Percentiles rank a stretch among this genome's conserved stretches.
Conservation (phyloP, 1,140 invertebrate species). For the Conus betulinus region DNA sequence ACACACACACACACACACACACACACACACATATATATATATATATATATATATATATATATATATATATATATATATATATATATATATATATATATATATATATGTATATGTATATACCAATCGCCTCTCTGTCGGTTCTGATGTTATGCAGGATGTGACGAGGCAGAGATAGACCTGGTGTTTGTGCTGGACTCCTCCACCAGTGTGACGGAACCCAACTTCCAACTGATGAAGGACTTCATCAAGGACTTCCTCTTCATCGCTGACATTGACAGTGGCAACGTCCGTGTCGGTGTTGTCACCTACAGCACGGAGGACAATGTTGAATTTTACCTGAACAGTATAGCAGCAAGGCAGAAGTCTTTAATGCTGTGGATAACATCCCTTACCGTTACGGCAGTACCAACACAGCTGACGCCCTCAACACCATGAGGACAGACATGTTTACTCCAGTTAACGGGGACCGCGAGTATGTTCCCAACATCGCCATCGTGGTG, state of each 20-base stretch:
- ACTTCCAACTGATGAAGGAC: slow-evolving; percentile 53
- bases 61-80: too few species aligned
- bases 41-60: too few species aligned
- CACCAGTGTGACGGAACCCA: slow-evolving; percentile 52
- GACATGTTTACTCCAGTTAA: slow-evolving; percentile 48
- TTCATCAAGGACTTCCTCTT: slow-evolving; percentile 50
- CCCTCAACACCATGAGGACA: slow-evolving; percentile 37
- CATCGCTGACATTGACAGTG: slow-evolving; percentile 50
- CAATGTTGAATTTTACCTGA: slow-evolving; percentile 45
- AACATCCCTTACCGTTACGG: slow-evolving; percentile 49
- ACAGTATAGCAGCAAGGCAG: slow-evolving; percentile 37
- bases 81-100: too few species aligned
- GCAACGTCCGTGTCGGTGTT: slow-evolving; percentile 53
- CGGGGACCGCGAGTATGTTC: slow-evolving; percentile 56
- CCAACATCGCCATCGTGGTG: slow-evolving; percentile 61
- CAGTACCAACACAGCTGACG: slow-evolving; percentile 48
- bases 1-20: too few species aligned
- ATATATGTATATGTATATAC: not conserved
- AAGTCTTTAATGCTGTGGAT: slow-evolving; percentile 49
- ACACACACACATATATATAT: too few species aligned
- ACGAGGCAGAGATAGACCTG: slow-evolving; percentile 50
- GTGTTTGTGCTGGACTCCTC: slow-evolving; percentile 59
- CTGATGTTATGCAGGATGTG: slow-evolving; percentile 36
- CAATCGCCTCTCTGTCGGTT: not conserved
- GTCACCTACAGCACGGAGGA: slow-evolving; percentile 52